Evolutionary conservation across 2,113 vertebrate genomes (phyloP).

Genomic region (Acanthochromis polyacanthus): DNA sequence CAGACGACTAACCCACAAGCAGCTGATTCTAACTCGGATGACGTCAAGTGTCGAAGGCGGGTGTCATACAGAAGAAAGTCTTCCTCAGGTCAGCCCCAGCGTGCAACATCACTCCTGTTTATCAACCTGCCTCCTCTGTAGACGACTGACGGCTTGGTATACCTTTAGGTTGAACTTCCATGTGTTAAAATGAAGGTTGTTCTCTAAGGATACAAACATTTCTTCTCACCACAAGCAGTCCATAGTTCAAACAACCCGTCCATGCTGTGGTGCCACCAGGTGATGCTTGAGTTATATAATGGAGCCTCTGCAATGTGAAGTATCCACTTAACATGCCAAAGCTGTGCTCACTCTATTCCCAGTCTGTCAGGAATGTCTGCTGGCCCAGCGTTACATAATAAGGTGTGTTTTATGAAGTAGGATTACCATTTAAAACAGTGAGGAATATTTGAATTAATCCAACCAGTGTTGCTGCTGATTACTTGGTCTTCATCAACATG

Average conservation of each 20-base stretch:
- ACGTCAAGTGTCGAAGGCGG: slow-evolving; percentile 85
- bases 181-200: too few species aligned
- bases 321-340: neutral
- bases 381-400: neutral
- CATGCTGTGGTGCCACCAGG: neutral
- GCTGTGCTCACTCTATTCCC: neutral
- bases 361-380: neutral
- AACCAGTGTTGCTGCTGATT: too few species aligned
- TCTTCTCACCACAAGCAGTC: too few species aligned
- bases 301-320: neutral
- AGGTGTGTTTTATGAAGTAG: too few species aligned
- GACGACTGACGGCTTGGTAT: too few species aligned
- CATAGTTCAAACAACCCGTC: neutral
- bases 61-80: slow-evolving; percentile 89
- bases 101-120: neutral
- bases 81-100: slow-evolving; percentile 86
- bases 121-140: too few species aligned
- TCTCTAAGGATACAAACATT: too few species aligned
- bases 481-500: too few species aligned
- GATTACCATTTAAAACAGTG: neutral
- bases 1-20: slow-evolving; percentile 58
- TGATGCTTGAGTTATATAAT: neutral
- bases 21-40: slow-evolving; percentile 86
- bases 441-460: too few species aligned
- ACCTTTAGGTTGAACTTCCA: too few species aligned